phyloP scores from a whole-genome alignment of 2,797 vertebrate genomes.

The Danio tinwini region DNA sequence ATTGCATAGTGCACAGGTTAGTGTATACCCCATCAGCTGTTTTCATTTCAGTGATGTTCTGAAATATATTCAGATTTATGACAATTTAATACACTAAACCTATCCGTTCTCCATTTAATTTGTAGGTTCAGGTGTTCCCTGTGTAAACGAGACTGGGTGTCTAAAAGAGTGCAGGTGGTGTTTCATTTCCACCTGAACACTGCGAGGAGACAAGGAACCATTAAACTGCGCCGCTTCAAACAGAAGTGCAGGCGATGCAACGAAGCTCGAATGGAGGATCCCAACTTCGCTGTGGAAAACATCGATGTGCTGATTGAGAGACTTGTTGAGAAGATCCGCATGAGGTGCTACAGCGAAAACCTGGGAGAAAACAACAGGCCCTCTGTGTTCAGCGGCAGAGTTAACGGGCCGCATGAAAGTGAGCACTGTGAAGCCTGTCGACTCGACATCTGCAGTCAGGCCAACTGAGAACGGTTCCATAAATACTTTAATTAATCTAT shows the following conservation, averaged over 20 bases:
- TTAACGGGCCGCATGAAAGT: slow-evolving; percentile 71
- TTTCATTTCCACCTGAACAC: slow-evolving; percentile 67
- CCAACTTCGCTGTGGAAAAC: slow-evolving; percentile 42
- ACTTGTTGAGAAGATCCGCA: slow-evolving; percentile 71
- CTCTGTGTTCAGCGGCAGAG: not conserved
- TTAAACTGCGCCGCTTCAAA: slow-evolving; percentile 63
- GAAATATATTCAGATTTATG: too few species aligned
- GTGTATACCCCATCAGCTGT: too few species aligned
- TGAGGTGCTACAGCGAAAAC: slow-evolving; percentile 69
- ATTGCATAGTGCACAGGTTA: too few species aligned
- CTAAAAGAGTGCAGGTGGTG: slow-evolving; percentile 69
- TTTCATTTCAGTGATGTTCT: too few species aligned
- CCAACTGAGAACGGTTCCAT: not conserved
- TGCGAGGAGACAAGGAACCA: slow-evolving; percentile 34
- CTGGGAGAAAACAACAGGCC: not conserved
- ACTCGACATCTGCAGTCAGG: slow-evolving; percentile 56
- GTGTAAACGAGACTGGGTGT: slow-evolving; percentile 71
- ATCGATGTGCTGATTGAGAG: slow-evolving; percentile 67
- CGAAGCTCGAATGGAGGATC: slow-evolving; percentile 53
- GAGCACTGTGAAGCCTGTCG: slow-evolving; percentile 70
- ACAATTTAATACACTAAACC: not conserved
- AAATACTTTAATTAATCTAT: not conserved
- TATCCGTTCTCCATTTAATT: not conserved
- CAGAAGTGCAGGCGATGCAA: slow-evolving; percentile 70
- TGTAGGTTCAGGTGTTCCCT: slow-evolving; percentile 68